Evolutionary conservation across 2,888 invertebrate species (phyloP).

Genomic region (Halocaridina rubra): DNA sequence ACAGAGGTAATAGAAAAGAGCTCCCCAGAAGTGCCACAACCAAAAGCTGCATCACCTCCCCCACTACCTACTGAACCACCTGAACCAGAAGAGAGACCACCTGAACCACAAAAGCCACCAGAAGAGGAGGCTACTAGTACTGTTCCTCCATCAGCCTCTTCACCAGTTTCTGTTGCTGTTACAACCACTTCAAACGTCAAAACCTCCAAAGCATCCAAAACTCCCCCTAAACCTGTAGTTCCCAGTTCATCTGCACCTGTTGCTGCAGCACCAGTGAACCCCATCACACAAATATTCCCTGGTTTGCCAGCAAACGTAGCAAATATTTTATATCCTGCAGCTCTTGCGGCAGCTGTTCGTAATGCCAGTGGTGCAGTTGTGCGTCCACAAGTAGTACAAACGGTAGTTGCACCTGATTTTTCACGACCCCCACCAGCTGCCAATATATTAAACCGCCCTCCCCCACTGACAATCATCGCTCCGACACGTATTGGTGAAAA

Average conservation of each 20-base stretch:
- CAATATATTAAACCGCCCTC: slow-evolving; percentile 64
- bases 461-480: slow-evolving; percentile 65
- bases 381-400: slow-evolving; percentile 47
- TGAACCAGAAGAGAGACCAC: slow-evolving; percentile 61
- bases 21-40: slow-evolving; percentile 66
- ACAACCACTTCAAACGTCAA: slow-evolving; percentile 37
- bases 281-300: slow-evolving; percentile 58
- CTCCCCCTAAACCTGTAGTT: background rate
- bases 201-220: slow-evolving; percentile 11
- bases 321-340: slow-evolving; percentile 62
- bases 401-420: slow-evolving; percentile 62
- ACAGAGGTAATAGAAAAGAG: slow-evolving; percentile 45
- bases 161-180: slow-evolving; percentile 20
- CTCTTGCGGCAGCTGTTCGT: slow-evolving; percentile 57
- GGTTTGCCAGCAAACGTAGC: slow-evolving; percentile 63
- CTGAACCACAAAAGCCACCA: slow-evolving; percentile 61
- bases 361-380: slow-evolving; percentile 17
- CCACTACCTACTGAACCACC: slow-evolving; percentile 62
- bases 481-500: slow-evolving; percentile 58
- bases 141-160: slow-evolving; percentile 35
- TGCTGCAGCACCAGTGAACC: slow-evolving; percentile 34
- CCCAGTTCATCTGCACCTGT: slow-evolving; percentile 35
- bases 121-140: slow-evolving; percentile 62
- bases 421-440: slow-evolving; percentile 63
- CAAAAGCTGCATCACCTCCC: slow-evolving; percentile 66